phyloP scores from a whole-genome alignment of 2,888 invertebrate genomes.

The Rhagophthalmus giganteus region DNA sequence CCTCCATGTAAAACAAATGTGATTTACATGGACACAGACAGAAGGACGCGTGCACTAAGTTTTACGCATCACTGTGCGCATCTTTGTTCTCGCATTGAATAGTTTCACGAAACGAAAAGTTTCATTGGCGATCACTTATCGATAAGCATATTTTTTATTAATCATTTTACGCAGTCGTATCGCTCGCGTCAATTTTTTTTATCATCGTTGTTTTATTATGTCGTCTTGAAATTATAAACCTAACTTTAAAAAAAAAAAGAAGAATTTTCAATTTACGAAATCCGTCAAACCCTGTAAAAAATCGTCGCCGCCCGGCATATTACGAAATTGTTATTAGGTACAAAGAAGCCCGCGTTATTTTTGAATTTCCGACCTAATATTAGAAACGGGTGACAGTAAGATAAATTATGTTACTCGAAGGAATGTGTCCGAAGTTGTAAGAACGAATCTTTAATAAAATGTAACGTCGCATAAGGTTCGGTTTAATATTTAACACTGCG shows the following conservation, averaged over 20 bases:
- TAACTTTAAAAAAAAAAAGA: not conserved
- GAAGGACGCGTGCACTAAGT: too few species aligned
- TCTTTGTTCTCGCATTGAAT: too few species aligned
- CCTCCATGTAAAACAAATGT: too few species aligned
- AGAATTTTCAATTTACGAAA: not conserved
- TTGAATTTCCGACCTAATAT: not conserved
- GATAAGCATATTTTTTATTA: too few species aligned
- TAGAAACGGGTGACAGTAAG: conserved; percentile 3
- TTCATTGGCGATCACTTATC: too few species aligned
- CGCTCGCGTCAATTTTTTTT: too few species aligned
- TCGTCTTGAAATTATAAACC: not conserved
- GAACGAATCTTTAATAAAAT: conserved; percentile 16
- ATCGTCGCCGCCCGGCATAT: not conserved
- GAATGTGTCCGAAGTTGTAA: conserved; percentile 2
- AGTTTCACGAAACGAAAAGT: too few species aligned
- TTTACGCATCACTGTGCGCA: too few species aligned
- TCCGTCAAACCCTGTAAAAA: too few species aligned
- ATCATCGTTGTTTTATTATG: not conserved
- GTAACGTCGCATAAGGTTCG: conserved; percentile 18
- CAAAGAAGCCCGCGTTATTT: not conserved
- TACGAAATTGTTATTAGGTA: not conserved
- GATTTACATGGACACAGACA: too few species aligned
- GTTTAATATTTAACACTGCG: conserved; percentile 16
- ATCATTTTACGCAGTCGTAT: too few species aligned
- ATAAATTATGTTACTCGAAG: conserved; percentile 4